A percentile compares a stretch with the other conserved stretches of the same genome.
Evolutionary conservation across 2,113 vertebrate genomes (phyloP).

Genomic region (Pavo muticus): DNA sequence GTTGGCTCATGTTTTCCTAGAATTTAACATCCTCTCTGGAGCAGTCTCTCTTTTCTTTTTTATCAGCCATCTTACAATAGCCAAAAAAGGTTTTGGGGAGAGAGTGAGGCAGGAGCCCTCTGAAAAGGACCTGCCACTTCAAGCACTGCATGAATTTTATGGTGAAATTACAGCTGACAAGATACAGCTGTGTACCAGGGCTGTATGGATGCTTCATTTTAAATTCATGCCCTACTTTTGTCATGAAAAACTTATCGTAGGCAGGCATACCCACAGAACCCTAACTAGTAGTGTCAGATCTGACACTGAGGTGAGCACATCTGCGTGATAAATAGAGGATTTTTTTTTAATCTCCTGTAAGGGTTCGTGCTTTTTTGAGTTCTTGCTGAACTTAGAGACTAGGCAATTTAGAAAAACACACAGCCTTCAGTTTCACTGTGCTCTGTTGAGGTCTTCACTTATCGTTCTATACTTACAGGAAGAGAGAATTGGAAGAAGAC

Average conservation of each 20-base stretch:
- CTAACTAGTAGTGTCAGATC: not conserved
- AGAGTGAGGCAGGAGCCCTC: not conserved
- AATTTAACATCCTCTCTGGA: not conserved
- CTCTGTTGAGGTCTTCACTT: not conserved
- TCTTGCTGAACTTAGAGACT: not conserved
- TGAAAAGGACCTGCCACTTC: not conserved
- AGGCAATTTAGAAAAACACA: not conserved
- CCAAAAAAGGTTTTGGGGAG: not conserved
- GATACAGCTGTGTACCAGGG: not conserved
- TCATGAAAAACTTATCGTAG: not conserved
- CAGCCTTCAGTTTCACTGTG: not conserved
- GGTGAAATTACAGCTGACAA: not conserved
- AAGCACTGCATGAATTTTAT: not conserved
- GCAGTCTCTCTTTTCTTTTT: not conserved
- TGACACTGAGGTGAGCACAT: not conserved
- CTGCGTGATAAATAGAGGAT: not conserved
- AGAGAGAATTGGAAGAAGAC: not conserved
- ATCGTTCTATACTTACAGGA: not conserved
- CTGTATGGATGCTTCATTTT: not conserved
- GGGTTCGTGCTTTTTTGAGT: not conserved
- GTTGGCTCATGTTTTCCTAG: not conserved
- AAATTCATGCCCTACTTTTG: not conserved
- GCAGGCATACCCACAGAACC: not conserved
- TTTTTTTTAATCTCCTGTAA: not conserved
- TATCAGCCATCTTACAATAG: not conserved